Base-by-base conservation (phyloP, 2,888 invertebrate species). In the Torymus auratus region DNA sequence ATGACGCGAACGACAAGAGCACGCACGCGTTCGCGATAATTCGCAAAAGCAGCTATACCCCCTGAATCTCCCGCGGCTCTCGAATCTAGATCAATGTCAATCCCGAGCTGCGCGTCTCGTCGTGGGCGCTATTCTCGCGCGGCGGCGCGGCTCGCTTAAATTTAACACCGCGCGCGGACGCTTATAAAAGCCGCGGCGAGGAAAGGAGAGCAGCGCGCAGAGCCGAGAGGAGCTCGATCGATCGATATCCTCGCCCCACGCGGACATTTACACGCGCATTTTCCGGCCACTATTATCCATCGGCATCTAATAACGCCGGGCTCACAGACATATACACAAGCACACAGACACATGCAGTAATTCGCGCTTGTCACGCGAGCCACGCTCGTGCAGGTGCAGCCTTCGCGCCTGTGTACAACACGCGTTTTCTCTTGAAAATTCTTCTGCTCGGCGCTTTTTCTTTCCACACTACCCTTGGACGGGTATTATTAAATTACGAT, bases 331-430 rank as follows among this genome's bases (percentile, higher is more conserved):
- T 15, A 0, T 15, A 0, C 2, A 15, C 1, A 3, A 41, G 53
- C 55, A 56, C 61, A 80, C 23, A 69, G 64, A n/a, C n/a, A n/a
- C n/a, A n/a, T n/a, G n/a, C n/a, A n/a, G 71, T 82, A 75, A 82
- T 82, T 82, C 15, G 77, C 15, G 70, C 82, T 65, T 67, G 80
- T 73, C 82, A 82, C 80, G 82, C 79, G 80, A 82, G 23, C 15
- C 1, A 4, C 2, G 62, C 56, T 41, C 60, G 58, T 17, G 20
- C 17, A 61, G 58, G 23, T 64, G 64, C 28, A 20, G 13, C n/a
- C 13, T 61, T n/a, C 17, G 15, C 56, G 23, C 62, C 13, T 2
- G 17, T 68, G 15, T 65, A 17, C 52, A 20, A 41, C 15, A 12
- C 65, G 7, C 50, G 12, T 65, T 17, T 17, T n/a, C 68, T 53